phyloP scores from a whole-genome alignment of 2,888 invertebrate species.

The Marronus borbonicus region DNA sequence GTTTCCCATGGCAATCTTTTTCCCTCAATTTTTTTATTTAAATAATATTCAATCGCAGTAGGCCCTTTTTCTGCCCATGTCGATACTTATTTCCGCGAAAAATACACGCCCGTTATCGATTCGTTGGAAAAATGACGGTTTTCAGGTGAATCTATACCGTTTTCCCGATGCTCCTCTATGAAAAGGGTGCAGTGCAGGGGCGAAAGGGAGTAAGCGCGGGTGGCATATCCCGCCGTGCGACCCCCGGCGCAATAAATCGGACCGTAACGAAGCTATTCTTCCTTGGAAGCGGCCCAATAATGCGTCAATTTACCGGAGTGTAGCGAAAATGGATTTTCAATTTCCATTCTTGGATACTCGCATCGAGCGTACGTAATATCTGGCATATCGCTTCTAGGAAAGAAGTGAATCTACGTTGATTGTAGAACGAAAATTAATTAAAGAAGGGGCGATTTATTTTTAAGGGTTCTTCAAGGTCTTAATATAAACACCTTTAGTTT shows the following conservation, averaged over 20 bases:
- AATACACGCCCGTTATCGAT: constrained; percentile 13
- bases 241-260: constrained; percentile 17
- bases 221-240: not conserved
- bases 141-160: constrained; percentile 32
- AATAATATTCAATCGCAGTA: no score
- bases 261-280: constrained; percentile 46
- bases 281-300: constrained; percentile 30
- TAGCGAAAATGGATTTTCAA: constrained; percentile 19
- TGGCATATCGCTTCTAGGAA: no score
- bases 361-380: no score
- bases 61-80: not conserved
- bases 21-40: no score
- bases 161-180: not conserved
- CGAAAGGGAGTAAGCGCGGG: no score
- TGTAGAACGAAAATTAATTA: no score
- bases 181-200: no score
- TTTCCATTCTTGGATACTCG: not conserved
- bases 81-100: constrained; percentile 18
- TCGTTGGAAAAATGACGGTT: constrained; percentile 31
- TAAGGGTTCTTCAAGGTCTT: no score
- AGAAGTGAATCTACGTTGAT: no score
- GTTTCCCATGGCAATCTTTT: no score
- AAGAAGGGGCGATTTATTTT: no score
- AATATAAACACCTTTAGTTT: no score
- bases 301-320: constrained; percentile 28